These are phyloP conservation scores for Hippocampus guttulatus DNA, from an alignment of 2,113 vertebrate species.

Conservation along the genomic window DNA sequence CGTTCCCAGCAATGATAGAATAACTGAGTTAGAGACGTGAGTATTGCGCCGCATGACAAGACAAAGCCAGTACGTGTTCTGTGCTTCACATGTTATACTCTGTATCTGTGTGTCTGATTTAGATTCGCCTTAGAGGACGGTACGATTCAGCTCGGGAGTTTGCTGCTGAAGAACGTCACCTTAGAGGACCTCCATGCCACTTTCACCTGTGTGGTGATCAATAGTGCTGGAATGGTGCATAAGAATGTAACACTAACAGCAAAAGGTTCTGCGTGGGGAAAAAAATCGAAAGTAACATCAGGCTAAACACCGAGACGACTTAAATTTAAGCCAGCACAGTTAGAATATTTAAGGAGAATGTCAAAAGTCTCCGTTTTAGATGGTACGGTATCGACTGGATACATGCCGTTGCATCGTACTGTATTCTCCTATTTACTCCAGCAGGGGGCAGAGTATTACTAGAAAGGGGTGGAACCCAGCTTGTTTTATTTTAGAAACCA, in stretches of 20 bases:
- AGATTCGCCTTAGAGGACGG: constrained; percentile 34
- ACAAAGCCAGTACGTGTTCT: not conserved
- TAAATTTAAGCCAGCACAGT: no score
- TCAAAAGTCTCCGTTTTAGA: no score
- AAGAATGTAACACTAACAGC: constrained; percentile 25
- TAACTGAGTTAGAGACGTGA: constrained; percentile 65
- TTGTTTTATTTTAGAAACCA: not conserved
- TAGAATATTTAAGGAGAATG: no score
- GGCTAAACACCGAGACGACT: no score
- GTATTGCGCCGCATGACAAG: constrained; percentile 13
- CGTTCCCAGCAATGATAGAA: constrained; percentile 24
- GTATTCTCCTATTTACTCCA: not conserved
- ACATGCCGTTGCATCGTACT: not conserved
- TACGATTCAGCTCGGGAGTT: constrained; percentile 39
- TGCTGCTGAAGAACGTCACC: constrained; percentile 49
- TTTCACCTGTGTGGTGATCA: constrained; percentile 66
- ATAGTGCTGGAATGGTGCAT: constrained; percentile 21
- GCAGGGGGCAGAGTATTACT: not conserved
- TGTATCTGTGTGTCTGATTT: constrained; percentile 12
- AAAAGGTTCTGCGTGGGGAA: not conserved
- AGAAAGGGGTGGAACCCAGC: not conserved
- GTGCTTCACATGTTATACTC: not conserved
- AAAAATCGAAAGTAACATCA: not conserved
- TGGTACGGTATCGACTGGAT: no score
- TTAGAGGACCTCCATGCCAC: constrained; percentile 42